Evolutionary conservation across 2,797 vertebrate genomes (phyloP).

Genomic region (Phaenicophaeus curvirostris): DNA sequence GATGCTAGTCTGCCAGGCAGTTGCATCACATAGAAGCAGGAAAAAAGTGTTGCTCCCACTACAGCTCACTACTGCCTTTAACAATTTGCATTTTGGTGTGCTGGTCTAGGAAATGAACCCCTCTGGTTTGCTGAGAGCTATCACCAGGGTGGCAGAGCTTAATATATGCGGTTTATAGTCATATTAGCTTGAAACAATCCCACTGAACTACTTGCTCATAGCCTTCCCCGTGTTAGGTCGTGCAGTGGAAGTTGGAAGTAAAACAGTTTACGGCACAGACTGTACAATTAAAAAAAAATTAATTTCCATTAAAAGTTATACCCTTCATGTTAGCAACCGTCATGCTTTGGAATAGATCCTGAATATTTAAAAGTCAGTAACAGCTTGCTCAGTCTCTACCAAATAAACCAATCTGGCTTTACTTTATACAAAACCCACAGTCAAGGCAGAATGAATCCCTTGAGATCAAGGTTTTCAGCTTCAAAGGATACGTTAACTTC

Average conservation of each 20-base stretch:
- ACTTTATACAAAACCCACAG: constrained; percentile 35
- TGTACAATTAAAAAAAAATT: neutral
- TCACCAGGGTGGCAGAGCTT: neutral
- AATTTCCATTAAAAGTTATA: neutral
- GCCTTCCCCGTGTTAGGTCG: neutral
- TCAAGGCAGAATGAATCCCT: constrained; percentile 37
- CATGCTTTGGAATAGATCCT: constrained; percentile 22
- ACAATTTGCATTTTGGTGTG: neutral
- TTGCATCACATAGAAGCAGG: neutral
- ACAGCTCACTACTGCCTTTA: neutral
- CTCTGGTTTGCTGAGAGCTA: neutral
- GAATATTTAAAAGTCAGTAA: constrained; percentile 33
- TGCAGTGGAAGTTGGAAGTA: neutral
- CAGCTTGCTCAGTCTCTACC: constrained; percentile 11
- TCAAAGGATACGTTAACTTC: constrained; percentile 32
- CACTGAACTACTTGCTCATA: neutral
- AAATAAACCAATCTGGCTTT: constrained; percentile 53
- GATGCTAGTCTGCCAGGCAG: neutral
- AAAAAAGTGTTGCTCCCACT: neutral
- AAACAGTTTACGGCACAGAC: neutral
- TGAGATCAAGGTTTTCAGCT: neutral
- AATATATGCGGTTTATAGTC: neutral
- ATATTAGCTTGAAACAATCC: neutral
- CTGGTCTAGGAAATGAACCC: neutral
- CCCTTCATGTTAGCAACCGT: neutral